Evolutionary conservation across 1,140 invertebrate species (phyloP).

Genomic region (Drosophila hydei): DNA sequence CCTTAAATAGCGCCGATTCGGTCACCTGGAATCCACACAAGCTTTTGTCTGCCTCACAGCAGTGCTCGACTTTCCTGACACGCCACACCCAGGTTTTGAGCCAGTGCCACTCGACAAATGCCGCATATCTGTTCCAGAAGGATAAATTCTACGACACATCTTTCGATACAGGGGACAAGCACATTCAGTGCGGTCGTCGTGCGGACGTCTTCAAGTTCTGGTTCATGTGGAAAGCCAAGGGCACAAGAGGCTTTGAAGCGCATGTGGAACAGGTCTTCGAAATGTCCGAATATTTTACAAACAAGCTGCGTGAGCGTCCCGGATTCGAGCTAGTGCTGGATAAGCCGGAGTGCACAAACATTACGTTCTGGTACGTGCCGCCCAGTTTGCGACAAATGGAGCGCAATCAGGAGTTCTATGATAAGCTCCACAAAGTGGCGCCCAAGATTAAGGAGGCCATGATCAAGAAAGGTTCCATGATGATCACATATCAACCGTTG

Average conservation of each 20-base stretch:
- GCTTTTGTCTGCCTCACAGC: conserved; percentile 97
- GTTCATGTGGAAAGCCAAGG: conserved; percentile 99
- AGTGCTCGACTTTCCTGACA: conserved; percentile 96
- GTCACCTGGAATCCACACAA: conserved; percentile 99
- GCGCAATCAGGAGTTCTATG: conserved; percentile 87
- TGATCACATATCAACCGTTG: conserved; percentile 97
- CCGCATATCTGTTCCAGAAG: conserved; percentile 96
- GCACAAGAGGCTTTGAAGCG: conserved; percentile 90
- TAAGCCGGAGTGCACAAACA: conserved; percentile 95
- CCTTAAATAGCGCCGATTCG: conserved; percentile 93
- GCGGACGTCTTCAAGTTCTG: conserved; percentile 98
- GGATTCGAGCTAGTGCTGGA: conserved; percentile 91
- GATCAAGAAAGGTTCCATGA: conserved; percentile 97
- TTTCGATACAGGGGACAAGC: conserved; percentile 97
- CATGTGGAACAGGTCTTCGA: conserved; percentile 93
- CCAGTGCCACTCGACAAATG: conserved; percentile 88
- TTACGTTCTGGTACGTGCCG: conserved; percentile 98
- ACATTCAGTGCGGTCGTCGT: conserved; percentile 94
- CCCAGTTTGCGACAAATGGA: conserved; percentile 87
- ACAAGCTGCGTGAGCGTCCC: conserved; percentile 87
- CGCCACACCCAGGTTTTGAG: conserved; percentile 88
- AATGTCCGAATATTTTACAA: conserved; percentile 89
- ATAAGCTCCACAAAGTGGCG: conserved; percentile 91
- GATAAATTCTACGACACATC: conserved; percentile 98
- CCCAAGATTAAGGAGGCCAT: conserved; percentile 96